These are phyloP conservation scores for Nematopogon swammerdamellus DNA, from an alignment of 2,888 invertebrate species.

Conservation along the genomic window DNA sequence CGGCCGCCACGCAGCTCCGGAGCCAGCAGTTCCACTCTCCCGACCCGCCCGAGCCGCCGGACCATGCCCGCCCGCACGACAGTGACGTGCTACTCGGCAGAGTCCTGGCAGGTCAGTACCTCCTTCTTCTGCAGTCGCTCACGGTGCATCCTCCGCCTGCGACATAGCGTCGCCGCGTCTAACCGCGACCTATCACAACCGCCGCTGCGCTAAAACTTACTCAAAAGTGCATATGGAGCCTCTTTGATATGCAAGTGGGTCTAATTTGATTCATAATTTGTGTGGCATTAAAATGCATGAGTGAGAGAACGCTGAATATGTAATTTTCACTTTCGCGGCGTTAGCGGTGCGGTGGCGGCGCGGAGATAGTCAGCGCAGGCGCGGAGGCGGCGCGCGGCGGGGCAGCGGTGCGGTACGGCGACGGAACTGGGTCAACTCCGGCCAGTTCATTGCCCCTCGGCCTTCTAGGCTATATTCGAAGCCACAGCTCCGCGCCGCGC, in stretches of 20 bases:
- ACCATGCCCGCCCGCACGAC: slow-evolving; percentile 21
- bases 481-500: slow-evolving; percentile 39
- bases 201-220: too few species aligned
- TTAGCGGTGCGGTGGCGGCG: slow-evolving; percentile 19
- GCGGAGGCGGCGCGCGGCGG: slow-evolving; percentile 14
- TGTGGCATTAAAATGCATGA: neutral
- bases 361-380: slow-evolving; percentile 3
- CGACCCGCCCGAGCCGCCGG: slow-evolving; percentile 16
- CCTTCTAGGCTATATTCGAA: slow-evolving; percentile 54
- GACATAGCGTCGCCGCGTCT: too few species aligned
- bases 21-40: slow-evolving; percentile 18
- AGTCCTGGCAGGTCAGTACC: slow-evolving; percentile 44
- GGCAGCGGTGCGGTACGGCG: slow-evolving; percentile 16
- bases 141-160: neutral
- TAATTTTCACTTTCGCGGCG: slow-evolving; percentile 39
- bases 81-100: slow-evolving; percentile 44
- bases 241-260: too few species aligned
- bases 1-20: too few species aligned
- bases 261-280: neutral
- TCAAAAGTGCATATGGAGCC: too few species aligned
- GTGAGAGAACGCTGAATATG: neutral
- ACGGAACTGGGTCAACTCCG: slow-evolving; percentile 42
- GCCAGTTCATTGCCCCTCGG: slow-evolving; percentile 56
- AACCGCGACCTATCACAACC: too few species aligned
- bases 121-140: slow-evolving; percentile 24